Evolutionary conservation across 2,888 invertebrate genomes (phyloP).

Genomic region (Zaprionus obscuricornis): DNA sequence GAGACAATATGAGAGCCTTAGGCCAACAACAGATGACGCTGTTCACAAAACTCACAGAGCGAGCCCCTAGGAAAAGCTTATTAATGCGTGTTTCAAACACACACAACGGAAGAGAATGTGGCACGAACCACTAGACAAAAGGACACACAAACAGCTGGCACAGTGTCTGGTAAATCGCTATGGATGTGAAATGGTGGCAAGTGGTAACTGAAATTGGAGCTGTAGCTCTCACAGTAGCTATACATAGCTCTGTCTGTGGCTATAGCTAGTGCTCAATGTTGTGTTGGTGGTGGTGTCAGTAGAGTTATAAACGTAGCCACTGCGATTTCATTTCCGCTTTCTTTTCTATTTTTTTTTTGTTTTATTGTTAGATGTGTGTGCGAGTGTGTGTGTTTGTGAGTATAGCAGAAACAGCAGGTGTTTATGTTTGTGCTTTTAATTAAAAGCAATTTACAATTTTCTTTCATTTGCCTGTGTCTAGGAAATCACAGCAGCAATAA

Average conservation of each 20-base stretch:
- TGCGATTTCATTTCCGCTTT: constrained; percentile 70
- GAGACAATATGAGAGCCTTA: constrained; percentile 8
- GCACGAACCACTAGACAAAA: constrained; percentile 46
- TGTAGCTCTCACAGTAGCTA: constrained; percentile 29
- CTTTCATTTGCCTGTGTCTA: constrained; percentile 62
- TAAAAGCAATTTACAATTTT: constrained; percentile 80
- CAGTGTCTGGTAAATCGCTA: constrained; percentile 7
- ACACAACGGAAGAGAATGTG: constrained; percentile 4
- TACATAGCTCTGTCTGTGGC: constrained; percentile 34
- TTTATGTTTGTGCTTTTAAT: constrained; percentile 80
- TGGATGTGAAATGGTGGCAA: constrained; percentile 3
- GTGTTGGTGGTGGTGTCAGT: too few relatives aligned
- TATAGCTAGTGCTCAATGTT: too few relatives aligned
- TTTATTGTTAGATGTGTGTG: constrained; percentile 43
- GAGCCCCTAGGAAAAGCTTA: constrained; percentile 9
- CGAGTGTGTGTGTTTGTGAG: constrained; percentile 3
- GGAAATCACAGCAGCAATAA: constrained; percentile 44
- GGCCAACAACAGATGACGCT: constrained; percentile 40
- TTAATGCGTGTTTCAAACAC: constrained; percentile 30
- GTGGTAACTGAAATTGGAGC: constrained; percentile 12
- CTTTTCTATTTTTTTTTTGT: too few relatives aligned
- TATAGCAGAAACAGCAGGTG: constrained; percentile 72
- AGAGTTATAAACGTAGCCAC: constrained; percentile 49
- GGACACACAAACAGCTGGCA: constrained; percentile 54
- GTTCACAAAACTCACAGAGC: background rate